A percentile compares a stretch with the other conserved stretches of the same genome.
Evolutionary conservation across 2,113 vertebrate genomes (phyloP).

Genomic region (Chaetops frenatus): DNA sequence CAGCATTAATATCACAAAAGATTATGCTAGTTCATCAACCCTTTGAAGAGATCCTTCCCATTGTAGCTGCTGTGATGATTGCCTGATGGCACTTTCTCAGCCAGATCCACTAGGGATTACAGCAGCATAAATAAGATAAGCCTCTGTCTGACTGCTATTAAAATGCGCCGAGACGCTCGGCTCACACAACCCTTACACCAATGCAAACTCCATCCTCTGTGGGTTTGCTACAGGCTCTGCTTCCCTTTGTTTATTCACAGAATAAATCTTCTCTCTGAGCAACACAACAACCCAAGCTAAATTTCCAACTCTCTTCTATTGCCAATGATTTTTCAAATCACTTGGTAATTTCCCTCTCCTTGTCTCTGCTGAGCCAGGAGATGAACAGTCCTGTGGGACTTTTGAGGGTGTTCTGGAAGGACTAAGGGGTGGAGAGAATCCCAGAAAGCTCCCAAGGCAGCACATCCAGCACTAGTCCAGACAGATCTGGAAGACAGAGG

Average conservation of each 20-base stretch:
- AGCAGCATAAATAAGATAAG: conserved; percentile 30
- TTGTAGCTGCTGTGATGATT: neutral
- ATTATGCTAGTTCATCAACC: neutral
- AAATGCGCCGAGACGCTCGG: neutral
- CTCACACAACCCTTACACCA: neutral
- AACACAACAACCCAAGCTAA: neutral
- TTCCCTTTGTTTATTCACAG: neutral
- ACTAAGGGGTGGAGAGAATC: neutral
- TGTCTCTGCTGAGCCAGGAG: neutral
- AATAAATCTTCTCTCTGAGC: neutral
- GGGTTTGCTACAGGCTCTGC: neutral
- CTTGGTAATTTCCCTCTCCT: neutral
- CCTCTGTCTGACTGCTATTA: neutral
- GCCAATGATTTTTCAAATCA: neutral
- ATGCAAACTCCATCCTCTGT: neutral
- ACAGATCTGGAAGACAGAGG: neutral
- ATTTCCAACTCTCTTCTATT: neutral
- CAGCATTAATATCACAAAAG: neutral
- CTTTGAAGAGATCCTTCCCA: neutral
- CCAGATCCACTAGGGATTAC: conserved; percentile 26
- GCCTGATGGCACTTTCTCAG: conserved; percentile 4
- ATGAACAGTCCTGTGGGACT: neutral
- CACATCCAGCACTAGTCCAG: neutral
- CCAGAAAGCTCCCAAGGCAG: neutral
- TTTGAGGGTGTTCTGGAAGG: neutral